Evolutionary conservation across 2,113 vertebrate species (phyloP).

Genomic region (Eira barbara): DNA sequence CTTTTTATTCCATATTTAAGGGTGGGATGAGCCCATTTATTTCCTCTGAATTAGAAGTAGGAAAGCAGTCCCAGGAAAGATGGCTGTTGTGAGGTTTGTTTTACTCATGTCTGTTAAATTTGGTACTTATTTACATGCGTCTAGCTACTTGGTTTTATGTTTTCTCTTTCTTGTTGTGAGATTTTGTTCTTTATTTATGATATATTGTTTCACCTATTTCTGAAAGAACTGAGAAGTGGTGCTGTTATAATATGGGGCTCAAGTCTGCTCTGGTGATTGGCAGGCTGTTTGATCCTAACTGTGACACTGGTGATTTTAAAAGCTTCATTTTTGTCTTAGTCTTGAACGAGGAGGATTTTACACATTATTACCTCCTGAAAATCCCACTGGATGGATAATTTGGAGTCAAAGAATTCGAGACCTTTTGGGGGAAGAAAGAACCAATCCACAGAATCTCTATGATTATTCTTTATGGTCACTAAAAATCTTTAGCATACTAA

Average conservation of each 20-base stretch:
- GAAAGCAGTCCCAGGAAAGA: slow-evolving; percentile 1
- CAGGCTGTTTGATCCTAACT: slow-evolving; percentile 15
- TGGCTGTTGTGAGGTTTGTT: not conserved
- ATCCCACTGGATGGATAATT: slow-evolving; percentile 22
- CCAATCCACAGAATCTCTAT: not conserved
- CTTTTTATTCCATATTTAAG: slow-evolving; percentile 59
- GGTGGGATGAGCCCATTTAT: slow-evolving; percentile 40
- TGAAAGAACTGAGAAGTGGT: not conserved
- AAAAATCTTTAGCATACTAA: not conserved
- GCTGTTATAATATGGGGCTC: not conserved
- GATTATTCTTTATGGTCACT: slow-evolving; percentile 16
- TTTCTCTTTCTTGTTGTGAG: not conserved
- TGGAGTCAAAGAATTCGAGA: not conserved
- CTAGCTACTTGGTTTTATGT: not conserved
- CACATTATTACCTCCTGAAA: slow-evolving; percentile 43
- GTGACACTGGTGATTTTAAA: slow-evolving; percentile 42
- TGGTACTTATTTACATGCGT: not conserved
- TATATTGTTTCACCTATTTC: not conserved
- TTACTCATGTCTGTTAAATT: not conserved
- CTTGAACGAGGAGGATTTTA: slow-evolving; percentile 39
- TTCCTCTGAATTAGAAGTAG: not conserved
- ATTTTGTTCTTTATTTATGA: slow-evolving; percentile 3
- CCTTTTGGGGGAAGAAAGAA: not conserved
- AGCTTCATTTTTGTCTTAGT: slow-evolving; percentile 51
- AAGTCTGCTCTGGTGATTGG: slow-evolving; percentile 4